A percentile compares a stretch with the other conserved stretches of the same genome.
phyloP scores from a whole-genome alignment of 1,140 invertebrate genomes.

The Asbolus verrucosus region DNA sequence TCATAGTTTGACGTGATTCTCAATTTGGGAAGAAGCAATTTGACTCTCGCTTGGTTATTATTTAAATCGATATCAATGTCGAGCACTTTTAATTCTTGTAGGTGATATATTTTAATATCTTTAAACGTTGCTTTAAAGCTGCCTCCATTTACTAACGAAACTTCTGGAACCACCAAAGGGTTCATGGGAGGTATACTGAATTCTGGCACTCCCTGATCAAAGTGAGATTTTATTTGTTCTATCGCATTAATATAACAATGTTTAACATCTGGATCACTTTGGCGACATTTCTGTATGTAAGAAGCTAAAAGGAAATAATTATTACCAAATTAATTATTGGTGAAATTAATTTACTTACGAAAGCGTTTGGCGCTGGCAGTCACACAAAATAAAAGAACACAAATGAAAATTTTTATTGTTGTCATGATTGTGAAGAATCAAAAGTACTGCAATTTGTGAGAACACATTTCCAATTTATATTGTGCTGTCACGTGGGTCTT shows the following conservation, averaged over 20 bases:
- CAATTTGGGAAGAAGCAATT: slow-evolving; percentile 48
- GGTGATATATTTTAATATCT: slow-evolving; percentile 53
- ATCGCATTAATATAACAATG: slow-evolving; percentile 66
- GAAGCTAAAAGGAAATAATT: slow-evolving; percentile 63
- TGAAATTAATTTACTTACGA: slow-evolving; percentile 14
- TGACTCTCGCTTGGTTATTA: slow-evolving; percentile 49
- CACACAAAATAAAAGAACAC: neutral
- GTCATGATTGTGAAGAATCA: neutral
- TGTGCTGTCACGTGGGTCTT: too few relatives aligned
- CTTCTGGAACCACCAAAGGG: slow-evolving; percentile 59
- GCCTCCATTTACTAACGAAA: neutral
- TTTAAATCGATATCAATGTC: slow-evolving; percentile 49
- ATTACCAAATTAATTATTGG: neutral
- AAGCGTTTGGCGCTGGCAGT: neutral
- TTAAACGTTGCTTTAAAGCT: slow-evolving; percentile 48
- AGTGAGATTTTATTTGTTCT: slow-evolving; percentile 61
- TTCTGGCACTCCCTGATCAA: slow-evolving; percentile 66
- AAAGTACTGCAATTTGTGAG: too few relatives aligned
- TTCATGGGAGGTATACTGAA: slow-evolving; percentile 63
- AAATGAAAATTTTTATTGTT: neutral
- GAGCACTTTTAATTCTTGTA: slow-evolving; percentile 49
- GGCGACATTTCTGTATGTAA: slow-evolving; percentile 66
- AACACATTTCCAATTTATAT: too few relatives aligned
- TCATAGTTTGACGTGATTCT: slow-evolving; percentile 52
- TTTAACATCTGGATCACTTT: slow-evolving; percentile 65